These are phyloP conservation scores for Adela reaumurella DNA, from an alignment of 2,888 invertebrate species.

Conservation along the genomic window DNA sequence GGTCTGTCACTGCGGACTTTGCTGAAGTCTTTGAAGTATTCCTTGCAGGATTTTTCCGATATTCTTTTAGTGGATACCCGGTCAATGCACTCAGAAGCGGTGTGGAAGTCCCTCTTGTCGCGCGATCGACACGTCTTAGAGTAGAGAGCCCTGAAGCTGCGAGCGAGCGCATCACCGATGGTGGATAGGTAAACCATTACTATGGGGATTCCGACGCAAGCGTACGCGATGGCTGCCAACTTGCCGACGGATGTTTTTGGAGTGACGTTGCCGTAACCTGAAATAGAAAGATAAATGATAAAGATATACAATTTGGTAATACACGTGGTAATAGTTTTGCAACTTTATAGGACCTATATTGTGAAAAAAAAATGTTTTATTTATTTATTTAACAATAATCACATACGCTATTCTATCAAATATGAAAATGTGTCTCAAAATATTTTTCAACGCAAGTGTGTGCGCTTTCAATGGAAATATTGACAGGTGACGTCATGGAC, in stretches of 20 bases:
- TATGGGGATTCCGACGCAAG: slow-evolving; percentile 82
- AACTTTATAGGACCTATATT: no score
- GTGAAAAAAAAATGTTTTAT: no score
- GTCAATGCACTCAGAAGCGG: slow-evolving; percentile 24
- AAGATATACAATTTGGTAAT: no score
- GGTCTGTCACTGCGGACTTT: slow-evolving; percentile 19
- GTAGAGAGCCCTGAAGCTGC: slow-evolving; percentile 70
- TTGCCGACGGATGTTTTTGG: slow-evolving; percentile 78
- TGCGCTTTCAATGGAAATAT: no score
- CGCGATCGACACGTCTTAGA: slow-evolving; percentile 47
- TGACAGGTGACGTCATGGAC: no score
- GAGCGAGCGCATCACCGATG: slow-evolving; percentile 80
- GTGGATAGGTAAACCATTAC: slow-evolving; percentile 86
- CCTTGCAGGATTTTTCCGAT: slow-evolving; percentile 13
- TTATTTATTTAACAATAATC: no score
- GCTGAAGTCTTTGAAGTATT: slow-evolving; percentile 19
- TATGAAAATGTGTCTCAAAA: no score
- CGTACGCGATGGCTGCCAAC: slow-evolving; percentile 79
- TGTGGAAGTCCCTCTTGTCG: slow-evolving; percentile 19
- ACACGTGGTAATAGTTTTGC: no score
- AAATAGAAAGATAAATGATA: no score
- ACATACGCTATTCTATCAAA: no score
- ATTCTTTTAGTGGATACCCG: slow-evolving; percentile 15
- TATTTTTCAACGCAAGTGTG: no score
- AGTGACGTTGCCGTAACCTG: slow-evolving; percentile 83